Conservation (phyloP, 2,888 invertebrate genomes). For the Lysandra bellargus region DNA sequence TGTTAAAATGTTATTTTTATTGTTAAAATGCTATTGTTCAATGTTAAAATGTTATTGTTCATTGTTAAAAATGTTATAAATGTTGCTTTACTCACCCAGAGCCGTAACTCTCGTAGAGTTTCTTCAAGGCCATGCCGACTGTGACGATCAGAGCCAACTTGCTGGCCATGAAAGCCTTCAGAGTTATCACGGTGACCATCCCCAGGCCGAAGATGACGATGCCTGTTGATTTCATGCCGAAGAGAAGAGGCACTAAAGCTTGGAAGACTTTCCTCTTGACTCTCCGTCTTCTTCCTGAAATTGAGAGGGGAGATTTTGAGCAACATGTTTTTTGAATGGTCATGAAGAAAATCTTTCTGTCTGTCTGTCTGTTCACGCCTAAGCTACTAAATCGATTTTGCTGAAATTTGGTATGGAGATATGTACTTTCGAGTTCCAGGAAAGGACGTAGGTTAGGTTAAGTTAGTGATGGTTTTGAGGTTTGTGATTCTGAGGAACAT, state of each 20-base stretch:
- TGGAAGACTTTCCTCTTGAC: conserved; percentile 79
- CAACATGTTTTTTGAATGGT: neutral
- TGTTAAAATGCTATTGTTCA: neutral
- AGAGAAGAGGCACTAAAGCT: conserved; percentile 83
- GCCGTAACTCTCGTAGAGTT: conserved; percentile 80
- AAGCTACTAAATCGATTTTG: too few relatives aligned
- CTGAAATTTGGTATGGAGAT: too few relatives aligned
- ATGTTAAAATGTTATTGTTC: neutral
- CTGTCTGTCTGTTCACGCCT: too few relatives aligned
- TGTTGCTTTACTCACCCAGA: conserved; percentile 58
- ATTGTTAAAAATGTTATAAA: neutral
- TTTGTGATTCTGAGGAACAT: too few relatives aligned
- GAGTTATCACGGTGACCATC: conserved; percentile 81
- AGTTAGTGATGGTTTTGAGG: too few relatives aligned
- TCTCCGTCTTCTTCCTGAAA: conserved; percentile 72
- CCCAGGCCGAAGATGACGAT: conserved; percentile 82
- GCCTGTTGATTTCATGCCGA: conserved; percentile 85
- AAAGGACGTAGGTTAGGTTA: too few relatives aligned
- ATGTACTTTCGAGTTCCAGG: too few relatives aligned
- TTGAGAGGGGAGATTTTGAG: neutral
- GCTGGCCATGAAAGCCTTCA: conserved; percentile 85
- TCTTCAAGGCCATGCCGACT: conserved; percentile 81
- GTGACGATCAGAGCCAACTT: conserved; percentile 85
- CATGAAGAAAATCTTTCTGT: too few relatives aligned
- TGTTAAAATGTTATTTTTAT: neutral